These are phyloP conservation scores for Acronicta alni DNA, from an alignment of 2,888 invertebrate species.

Conservation along the genomic window DNA sequence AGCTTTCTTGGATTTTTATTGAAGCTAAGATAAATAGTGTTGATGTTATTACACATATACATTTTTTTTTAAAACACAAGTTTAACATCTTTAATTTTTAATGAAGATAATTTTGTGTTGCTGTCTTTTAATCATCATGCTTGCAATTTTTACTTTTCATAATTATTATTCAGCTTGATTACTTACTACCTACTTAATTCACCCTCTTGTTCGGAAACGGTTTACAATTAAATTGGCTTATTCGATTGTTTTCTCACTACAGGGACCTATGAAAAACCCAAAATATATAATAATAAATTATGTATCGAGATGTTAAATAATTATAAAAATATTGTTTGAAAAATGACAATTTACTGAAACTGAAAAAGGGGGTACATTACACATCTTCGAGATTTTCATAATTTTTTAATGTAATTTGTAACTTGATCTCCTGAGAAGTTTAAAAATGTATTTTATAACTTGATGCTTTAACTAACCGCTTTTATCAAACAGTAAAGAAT, in stretches of 20 bases:
- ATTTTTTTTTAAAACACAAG: too few species aligned
- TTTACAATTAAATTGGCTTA: too few species aligned
- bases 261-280: too few species aligned
- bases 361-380: background rate
- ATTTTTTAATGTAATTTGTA: slow-evolving; percentile 14
- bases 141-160: too few species aligned
- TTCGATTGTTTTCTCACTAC: too few species aligned
- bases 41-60: background rate
- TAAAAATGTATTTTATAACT: slow-evolving; percentile 12
- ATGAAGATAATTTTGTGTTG: too few species aligned
- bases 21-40: background rate
- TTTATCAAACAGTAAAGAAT: background rate
- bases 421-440: slow-evolving; percentile 28
- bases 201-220: too few species aligned
- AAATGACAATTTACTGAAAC: background rate
- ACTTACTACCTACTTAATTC: too few species aligned
- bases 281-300: too few species aligned
- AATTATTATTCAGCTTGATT: too few species aligned
- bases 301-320: background rate
- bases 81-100: too few species aligned
- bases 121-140: too few species aligned
- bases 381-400: slow-evolving; percentile 17
- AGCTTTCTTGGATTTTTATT: slow-evolving; percentile 18
- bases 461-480: slow-evolving; percentile 29
- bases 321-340: background rate